phyloP scores from a whole-genome alignment of 1,140 invertebrate genomes.

The Lasioglossum baleicum region DNA sequence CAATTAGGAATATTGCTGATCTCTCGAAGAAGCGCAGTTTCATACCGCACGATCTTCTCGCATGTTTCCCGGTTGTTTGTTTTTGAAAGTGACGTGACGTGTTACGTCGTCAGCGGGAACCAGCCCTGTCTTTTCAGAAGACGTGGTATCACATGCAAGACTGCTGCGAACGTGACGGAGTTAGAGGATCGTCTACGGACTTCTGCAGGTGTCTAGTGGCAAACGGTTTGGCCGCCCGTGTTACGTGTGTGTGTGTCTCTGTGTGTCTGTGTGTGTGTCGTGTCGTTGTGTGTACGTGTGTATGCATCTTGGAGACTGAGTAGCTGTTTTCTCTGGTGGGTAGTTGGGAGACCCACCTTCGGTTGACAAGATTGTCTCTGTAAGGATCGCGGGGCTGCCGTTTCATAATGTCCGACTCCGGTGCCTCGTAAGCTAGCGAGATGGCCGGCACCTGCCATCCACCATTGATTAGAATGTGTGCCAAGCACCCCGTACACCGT shows the following conservation, averaged over 20 bases:
- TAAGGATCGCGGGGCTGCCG: conserved; percentile 95
- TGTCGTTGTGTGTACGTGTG: neutral
- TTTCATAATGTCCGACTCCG: conserved; percentile 98
- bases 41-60: no score
- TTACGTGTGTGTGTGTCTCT: neutral
- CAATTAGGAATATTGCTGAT: no score
- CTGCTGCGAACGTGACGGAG: no score
- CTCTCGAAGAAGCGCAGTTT: no score
- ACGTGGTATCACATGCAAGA: no score
- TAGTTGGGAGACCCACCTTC: conserved; percentile 85
- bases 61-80: no score
- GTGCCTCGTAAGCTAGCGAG: conserved; percentile 97
- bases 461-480: conserved; percentile 78
- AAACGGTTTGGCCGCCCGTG: conserved; percentile 3
- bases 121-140: no score
- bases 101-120: no score
- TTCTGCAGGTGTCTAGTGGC: no score
- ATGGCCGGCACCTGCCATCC: conserved; percentile 93
- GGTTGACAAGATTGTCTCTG: conserved; percentile 96
- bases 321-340: conserved; percentile 65
- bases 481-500: conserved; percentile 55
- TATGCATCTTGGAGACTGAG: conserved; percentile 30
- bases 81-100: no score
- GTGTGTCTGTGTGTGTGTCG: neutral
- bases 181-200: no score